Base-by-base conservation (phyloP, 2,113 vertebrate genomes). In the Lagenorhynchus albirostris region DNA sequence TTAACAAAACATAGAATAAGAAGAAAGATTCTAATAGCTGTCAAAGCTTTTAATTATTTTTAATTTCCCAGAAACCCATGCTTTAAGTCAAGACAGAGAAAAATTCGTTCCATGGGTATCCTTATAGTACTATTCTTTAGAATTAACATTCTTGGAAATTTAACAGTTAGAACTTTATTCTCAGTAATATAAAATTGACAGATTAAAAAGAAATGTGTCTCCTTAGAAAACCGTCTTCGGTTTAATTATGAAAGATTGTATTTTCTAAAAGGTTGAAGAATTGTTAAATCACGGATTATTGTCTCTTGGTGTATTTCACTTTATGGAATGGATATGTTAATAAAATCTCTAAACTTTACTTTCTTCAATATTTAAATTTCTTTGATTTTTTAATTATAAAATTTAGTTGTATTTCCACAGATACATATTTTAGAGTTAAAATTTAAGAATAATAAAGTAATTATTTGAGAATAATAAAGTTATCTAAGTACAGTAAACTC, bases 121-220 rank as follows among this genome's bases (percentile, higher is more conserved):
- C 29, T 67, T 82, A 33, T 83, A 55, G 41, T 85, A 17, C 62
- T 31, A 5, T 41, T 67, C 21, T 80, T 88, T 91, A 65, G 18
- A 88, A 92, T 93, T 84, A 76, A 29, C 36, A 60, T 93, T 93
- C 62, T 93, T 81, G 31, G 60, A 14, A 95, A 58, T 85, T 87
- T 80, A 93, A 58, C 36, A 71, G 23, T 50, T 89, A 70, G 33
- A 88, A 33, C 18, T 73, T 79, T 47, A 6, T 87, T 71, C 23
- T 41, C 87, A 96, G 29, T 71, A 77, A 84, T 62, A 86, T 77
- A 91, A 80, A 94, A 74, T 73, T 91, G 13, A 58, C 55, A 87
- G 68, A 53, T 31, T 94, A 67, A 80, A 70, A 94, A 77, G 70
- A 93, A 77, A 71, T n/a, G 41, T 87, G 83, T 87, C 41, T 74